Evolutionary conservation across 2,888 invertebrate genomes (phyloP).

Genomic region (Neria commutata): DNA sequence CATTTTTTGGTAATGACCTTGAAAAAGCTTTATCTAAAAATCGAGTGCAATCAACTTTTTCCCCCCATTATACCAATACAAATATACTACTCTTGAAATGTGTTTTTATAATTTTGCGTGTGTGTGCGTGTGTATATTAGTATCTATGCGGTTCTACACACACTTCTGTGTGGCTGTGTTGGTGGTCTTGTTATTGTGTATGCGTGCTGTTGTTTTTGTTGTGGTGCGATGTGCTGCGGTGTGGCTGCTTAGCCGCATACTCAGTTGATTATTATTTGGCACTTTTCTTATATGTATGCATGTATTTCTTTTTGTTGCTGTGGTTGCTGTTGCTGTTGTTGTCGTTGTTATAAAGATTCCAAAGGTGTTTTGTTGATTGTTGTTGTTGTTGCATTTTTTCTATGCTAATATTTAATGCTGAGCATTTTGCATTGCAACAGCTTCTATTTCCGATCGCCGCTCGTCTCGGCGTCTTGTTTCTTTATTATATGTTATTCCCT

Average conservation of each 20-base stretch:
- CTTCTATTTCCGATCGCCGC: no score
- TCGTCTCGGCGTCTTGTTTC: no score
- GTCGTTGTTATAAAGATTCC: conserved; percentile 4
- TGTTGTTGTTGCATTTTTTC: no score
- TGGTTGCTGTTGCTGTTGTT: not conserved
- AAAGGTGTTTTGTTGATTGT: conserved; percentile 14
- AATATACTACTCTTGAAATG: not conserved
- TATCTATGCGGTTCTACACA: no score
- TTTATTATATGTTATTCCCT: no score
- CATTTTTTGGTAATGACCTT: conserved; percentile 57
- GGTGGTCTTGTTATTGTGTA: conserved; percentile 11
- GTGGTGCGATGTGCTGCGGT: conserved; percentile 37
- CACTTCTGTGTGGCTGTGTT: conserved; percentile 7
- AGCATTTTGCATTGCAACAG: no score
- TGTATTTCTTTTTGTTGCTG: not conserved
- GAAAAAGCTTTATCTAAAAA: conserved; percentile 62
- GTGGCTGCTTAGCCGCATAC: conserved; percentile 26
- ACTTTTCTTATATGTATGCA: not conserved
- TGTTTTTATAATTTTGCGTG: conserved; percentile 27
- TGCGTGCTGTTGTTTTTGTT: conserved; percentile 27
- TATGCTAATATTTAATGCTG: no score
- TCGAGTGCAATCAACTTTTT: conserved; percentile 61
- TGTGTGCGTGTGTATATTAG: conserved; percentile 17
- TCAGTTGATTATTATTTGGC: conserved; percentile 26
- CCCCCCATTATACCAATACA: conserved; percentile 38